Base-by-base conservation (phyloP, 2,113 vertebrate genomes). In the Noturus placidus region DNA sequence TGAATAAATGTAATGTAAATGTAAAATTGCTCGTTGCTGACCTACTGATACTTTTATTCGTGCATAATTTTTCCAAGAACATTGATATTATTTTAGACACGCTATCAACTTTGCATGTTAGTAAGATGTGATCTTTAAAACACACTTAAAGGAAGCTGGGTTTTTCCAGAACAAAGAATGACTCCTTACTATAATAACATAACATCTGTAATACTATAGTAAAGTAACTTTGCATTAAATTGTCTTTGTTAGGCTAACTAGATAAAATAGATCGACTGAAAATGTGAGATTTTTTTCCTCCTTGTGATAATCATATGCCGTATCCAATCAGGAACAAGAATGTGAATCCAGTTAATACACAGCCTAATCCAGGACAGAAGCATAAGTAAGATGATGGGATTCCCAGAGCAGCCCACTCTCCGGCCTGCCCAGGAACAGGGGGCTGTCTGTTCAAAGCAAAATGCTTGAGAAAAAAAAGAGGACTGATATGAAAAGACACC, bases 351-450 rank as follows among this genome's bases (percentile, higher is more conserved):
- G 56, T 85, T 59, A 84, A 78, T 74, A 87, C 77, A 59, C 33
- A 57, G 83, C 46, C 30, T 88, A 74, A 87, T 85, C 85, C 89
- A 85, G 76, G 85, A 87, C 74, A 84, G 87, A 88, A 84, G 67
- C 80, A 88, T 81, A 38, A 87, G 80, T 15, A 72, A 59, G 46
- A 14, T 5, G 20, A 54, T 76, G 10, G 61, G 70, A 88, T 84
- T 88, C 56, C 84, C 15, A 76, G 79, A 61, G 20, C 63, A 67
- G 67, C 30, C 50, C 50, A 61, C 65, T 82, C 27, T 56, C 30
- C 3, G 1, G 50, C n/a, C 52, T 79, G 33, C 61, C 42, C 42
- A 56, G 50, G 61, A 30, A 82, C 42, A 35, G 74, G 63, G 35
- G n/a, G 5, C 65, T 81, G 76, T 84, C 54, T 63, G 65, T 56